Percentiles rank a stretch among this genome's conserved stretches.
Evolutionary conservation across 2,797 vertebrate genomes (phyloP).

Genomic region (Coendou prehensilis): DNA sequence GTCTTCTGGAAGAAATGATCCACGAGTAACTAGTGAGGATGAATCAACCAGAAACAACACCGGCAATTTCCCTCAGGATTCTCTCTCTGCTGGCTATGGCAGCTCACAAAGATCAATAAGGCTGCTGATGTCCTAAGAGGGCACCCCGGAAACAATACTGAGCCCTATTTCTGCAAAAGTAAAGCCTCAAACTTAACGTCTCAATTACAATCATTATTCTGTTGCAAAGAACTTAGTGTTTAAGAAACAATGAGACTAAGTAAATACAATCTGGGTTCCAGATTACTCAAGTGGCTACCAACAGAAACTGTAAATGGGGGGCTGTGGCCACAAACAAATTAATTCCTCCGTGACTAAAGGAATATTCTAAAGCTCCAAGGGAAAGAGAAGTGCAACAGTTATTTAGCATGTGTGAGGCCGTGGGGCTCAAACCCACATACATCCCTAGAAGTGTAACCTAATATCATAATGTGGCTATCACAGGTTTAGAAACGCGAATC

Average conservation of each 20-base stretch:
- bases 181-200: neutral
- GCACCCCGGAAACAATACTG: neutral
- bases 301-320: neutral
- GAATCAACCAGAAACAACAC: neutral
- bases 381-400: neutral
- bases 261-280: neutral
- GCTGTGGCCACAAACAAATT: neutral
- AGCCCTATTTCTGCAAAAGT: neutral
- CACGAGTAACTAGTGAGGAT: neutral
- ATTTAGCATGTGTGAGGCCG: neutral
- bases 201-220: neutral
- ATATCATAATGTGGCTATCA: neutral
- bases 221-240: conserved; percentile 23
- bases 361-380: neutral
- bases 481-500: neutral
- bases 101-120: neutral
- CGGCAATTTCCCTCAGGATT: neutral
- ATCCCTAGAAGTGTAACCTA: neutral
- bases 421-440: neutral
- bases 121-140: neutral
- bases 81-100: neutral
- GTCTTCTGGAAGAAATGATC: neutral
- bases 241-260: neutral
- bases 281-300: neutral
- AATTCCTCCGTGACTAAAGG: neutral